Evolutionary conservation across 1,140 invertebrate genomes (phyloP).

Genomic region (Neodiprion virginianus): DNA sequence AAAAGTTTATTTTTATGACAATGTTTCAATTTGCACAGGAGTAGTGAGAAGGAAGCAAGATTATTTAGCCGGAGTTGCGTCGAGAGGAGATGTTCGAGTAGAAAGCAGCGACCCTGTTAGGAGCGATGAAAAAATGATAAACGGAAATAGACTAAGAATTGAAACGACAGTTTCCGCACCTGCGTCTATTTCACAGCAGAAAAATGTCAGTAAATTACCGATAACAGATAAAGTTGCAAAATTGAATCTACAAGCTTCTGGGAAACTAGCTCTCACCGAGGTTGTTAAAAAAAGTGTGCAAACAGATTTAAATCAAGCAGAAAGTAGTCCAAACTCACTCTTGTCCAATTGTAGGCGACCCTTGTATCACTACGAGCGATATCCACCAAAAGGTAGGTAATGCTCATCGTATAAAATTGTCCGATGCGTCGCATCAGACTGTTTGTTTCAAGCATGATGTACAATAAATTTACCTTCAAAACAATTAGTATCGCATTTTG

Average conservation of each 20-base stretch:
- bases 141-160: background rate
- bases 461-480: too few relatives aligned
- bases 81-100: constrained; percentile 12
- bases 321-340: background rate
- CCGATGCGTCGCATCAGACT: constrained; percentile 9
- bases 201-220: background rate
- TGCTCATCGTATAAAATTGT: background rate
- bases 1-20: background rate
- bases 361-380: constrained; percentile 21
- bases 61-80: constrained; percentile 28
- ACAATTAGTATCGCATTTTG: too few relatives aligned
- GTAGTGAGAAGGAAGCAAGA: constrained; percentile 29
- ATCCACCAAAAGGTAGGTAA: constrained; percentile 25
- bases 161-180: background rate
- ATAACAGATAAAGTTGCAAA: background rate
- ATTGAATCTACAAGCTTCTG: background rate
- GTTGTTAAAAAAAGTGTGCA: constrained; percentile 6
- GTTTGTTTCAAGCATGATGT: constrained; percentile 3
- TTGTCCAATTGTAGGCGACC: constrained; percentile 2
- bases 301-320: constrained; percentile 10
- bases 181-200: background rate
- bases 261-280: background rate
- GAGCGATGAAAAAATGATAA: constrained; percentile 12
- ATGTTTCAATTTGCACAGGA: constrained; percentile 17
- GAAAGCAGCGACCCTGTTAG: background rate